Evolutionary conservation across 2,113 vertebrate genomes (phyloP).

Genomic region (Gambusia holbrooki): DNA sequence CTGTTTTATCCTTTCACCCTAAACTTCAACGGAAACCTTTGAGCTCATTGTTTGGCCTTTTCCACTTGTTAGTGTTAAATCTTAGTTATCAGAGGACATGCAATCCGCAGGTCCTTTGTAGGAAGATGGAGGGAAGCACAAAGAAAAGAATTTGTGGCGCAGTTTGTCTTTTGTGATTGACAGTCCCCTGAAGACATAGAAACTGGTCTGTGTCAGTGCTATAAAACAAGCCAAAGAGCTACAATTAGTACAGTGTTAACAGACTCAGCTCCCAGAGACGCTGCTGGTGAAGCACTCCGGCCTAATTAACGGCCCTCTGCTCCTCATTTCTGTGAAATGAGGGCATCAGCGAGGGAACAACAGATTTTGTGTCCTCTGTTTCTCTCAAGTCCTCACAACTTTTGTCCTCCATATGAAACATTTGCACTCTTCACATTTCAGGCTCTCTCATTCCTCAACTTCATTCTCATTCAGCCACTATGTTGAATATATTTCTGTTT

Average conservation of each 20-base stretch:
- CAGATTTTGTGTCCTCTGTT: slow-evolving; percentile 24
- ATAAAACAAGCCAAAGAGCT: slow-evolving; percentile 33
- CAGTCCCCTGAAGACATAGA: slow-evolving; percentile 7
- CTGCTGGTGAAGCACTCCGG: slow-evolving; percentile 22
- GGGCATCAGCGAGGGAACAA: slow-evolving; percentile 40
- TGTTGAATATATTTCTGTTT: too few species aligned
- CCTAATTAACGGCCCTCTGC: slow-evolving; percentile 65
- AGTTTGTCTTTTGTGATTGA: slow-evolving; percentile 15
- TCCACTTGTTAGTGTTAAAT: slow-evolving; percentile 69
- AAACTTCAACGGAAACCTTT: slow-evolving; percentile 48
- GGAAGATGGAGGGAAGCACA: slow-evolving; percentile 4
- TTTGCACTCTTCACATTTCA: neutral
- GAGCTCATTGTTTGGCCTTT: slow-evolving; percentile 54
- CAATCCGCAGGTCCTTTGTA: slow-evolving; percentile 31
- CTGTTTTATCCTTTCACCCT: slow-evolving; percentile 13
- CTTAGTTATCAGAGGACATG: slow-evolving; percentile 46
- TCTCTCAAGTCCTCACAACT: slow-evolving; percentile 11
- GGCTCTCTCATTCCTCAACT: neutral
- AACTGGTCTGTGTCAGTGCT: slow-evolving; percentile 9
- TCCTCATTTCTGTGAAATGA: slow-evolving; percentile 64
- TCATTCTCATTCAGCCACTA: neutral
- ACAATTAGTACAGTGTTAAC: slow-evolving; percentile 49
- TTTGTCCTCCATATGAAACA: neutral
- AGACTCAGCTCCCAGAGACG: slow-evolving; percentile 49
- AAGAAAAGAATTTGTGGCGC: slow-evolving; percentile 6